Percentiles rank a stretch among this genome's conserved stretches.
Conservation (phyloP, 92 coral and sea anemone species). For the Zoanthus sansibaricus region DNA sequence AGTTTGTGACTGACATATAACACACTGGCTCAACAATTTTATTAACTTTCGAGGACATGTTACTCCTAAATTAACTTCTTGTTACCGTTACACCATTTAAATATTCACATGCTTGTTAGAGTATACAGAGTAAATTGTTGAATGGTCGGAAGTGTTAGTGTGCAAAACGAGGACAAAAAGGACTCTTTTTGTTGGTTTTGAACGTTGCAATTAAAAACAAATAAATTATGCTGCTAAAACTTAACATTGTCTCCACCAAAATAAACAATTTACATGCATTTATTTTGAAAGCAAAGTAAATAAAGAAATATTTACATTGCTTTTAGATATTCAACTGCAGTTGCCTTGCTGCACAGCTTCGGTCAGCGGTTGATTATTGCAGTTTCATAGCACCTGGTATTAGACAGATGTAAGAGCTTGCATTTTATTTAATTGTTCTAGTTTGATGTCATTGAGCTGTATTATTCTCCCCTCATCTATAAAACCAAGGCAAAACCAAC, state of each 20-base stretch:
- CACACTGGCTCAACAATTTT: constrained; percentile 54
- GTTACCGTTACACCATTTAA: no score
- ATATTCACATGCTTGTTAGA: no score
- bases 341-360: not conserved
- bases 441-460: not conserved
- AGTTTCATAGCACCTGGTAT: constrained; percentile 6
- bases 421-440: not conserved
- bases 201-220: not conserved
- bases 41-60: constrained; percentile 35
- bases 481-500: not conserved
- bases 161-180: no score
- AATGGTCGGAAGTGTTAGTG: no score
- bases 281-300: not conserved
- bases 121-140: no score
- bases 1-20: constrained; percentile 57
- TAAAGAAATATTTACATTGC: constrained; percentile 5
- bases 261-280: not conserved
- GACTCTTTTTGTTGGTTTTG: not conserved
- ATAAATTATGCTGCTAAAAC: not conserved
- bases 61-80: not conserved
- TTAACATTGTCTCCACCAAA: not conserved
- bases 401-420: not conserved
- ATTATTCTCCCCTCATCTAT: not conserved
- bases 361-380: constrained; percentile 13
- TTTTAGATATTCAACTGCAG: not conserved